phyloP scores from a whole-genome alignment of 2,797 vertebrate species.

The Sus cebifrons region DNA sequence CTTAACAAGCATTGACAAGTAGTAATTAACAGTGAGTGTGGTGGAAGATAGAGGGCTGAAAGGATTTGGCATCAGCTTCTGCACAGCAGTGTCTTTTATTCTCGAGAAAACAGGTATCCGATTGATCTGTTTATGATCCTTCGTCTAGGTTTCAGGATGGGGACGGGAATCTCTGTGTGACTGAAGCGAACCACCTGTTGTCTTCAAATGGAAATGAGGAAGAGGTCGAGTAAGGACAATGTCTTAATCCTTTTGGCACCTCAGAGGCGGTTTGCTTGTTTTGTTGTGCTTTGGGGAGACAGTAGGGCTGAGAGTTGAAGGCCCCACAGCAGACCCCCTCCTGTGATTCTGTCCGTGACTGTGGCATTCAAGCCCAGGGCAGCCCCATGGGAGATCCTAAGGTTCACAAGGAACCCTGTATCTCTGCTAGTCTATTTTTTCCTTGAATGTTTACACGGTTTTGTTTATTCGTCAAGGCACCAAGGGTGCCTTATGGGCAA shows the following conservation, averaged over 20 bases:
- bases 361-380: neutral
- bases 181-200: slow-evolving; percentile 47
- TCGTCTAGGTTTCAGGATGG: neutral
- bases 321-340: neutral
- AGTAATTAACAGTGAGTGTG: neutral
- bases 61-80: neutral
- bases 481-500: neutral
- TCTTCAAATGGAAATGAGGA: slow-evolving; percentile 32
- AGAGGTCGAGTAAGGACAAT: slow-evolving; percentile 54
- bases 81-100: neutral
- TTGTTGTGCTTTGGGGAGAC: slow-evolving; percentile 40
- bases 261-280: slow-evolving; percentile 2
- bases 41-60: neutral
- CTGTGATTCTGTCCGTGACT: neutral
- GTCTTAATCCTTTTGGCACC: slow-evolving; percentile 37
- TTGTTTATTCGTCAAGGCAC: slow-evolving; percentile 16
- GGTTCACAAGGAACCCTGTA: neutral
- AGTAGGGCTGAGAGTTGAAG: neutral
- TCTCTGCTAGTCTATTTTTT: neutral
- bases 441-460: slow-evolving; percentile 7
- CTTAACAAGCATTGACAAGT: slow-evolving; percentile 38
- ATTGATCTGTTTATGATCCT: neutral
- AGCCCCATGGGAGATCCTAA: neutral
- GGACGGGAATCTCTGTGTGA: neutral
- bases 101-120: neutral